phyloP scores from a whole-genome alignment of 2,888 invertebrate genomes.

The Oxycera nigricornis region DNA sequence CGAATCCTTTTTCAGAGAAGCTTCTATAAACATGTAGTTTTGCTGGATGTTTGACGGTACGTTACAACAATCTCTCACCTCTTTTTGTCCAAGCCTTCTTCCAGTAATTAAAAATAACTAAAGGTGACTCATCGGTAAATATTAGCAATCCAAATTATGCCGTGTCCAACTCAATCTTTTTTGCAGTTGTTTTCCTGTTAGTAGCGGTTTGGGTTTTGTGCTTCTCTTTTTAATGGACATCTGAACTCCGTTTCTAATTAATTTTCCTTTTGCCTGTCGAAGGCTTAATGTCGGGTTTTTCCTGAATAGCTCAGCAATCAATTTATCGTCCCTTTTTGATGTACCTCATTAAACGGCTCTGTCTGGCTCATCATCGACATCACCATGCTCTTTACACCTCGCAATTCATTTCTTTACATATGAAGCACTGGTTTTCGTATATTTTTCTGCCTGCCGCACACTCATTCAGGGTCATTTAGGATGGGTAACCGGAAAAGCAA shows the following conservation, averaged over 20 bases:
- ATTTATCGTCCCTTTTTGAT: too few relatives aligned
- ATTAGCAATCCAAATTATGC: too few relatives aligned
- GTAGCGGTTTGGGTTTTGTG: not conserved
- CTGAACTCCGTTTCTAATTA: not conserved
- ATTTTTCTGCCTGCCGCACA: not conserved
- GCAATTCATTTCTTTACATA: not conserved
- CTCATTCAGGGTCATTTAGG: not conserved
- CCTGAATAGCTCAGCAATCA: not conserved
- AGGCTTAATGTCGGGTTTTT: not conserved
- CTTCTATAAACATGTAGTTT: too few relatives aligned
- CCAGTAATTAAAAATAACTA: not conserved
- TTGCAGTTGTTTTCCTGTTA: not conserved
- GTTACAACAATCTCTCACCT: not conserved
- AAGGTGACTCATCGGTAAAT: too few relatives aligned
- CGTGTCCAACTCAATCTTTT: not conserved
- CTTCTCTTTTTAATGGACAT: not conserved
- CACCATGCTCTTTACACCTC: not conserved
- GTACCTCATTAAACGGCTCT: not conserved
- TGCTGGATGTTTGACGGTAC: not conserved
- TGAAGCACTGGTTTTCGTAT: slow-evolving; percentile 9
- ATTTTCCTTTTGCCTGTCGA: not conserved
- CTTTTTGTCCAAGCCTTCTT: not conserved
- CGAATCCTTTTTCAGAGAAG: too few relatives aligned
- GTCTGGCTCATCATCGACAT: too few relatives aligned
- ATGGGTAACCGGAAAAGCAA: not conserved